phyloP scores from a whole-genome alignment of 2,797 vertebrate species.

The Lagodon rhomboides region DNA sequence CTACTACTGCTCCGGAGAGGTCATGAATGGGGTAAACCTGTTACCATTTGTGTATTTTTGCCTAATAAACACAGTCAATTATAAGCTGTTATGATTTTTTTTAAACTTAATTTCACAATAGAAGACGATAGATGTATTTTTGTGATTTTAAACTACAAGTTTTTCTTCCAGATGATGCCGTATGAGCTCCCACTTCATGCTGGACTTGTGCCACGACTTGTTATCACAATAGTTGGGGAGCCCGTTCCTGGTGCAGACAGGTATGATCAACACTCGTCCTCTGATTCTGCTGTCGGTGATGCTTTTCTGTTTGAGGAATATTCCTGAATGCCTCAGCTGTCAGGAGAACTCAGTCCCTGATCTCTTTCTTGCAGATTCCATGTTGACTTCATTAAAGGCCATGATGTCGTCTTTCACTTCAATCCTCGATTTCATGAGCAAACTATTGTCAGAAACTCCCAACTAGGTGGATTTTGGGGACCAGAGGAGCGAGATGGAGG shows the following conservation, averaged over 20 bases:
- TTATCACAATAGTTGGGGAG: slow-evolving; percentile 89
- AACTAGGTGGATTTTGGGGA: slow-evolving; percentile 87
- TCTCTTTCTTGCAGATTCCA: slow-evolving; percentile 82
- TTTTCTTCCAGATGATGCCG: slow-evolving; percentile 88
- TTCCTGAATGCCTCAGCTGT: neutral
- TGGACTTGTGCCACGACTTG: slow-evolving; percentile 88
- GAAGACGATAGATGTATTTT: neutral
- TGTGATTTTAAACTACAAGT: slow-evolving; percentile 3
- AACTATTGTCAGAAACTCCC: slow-evolving; percentile 90
- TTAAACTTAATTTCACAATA: neutral
- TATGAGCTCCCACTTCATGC: slow-evolving; percentile 87
- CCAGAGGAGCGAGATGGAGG: slow-evolving; percentile 89
- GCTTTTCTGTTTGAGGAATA: neutral
- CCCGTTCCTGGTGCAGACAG: slow-evolving; percentile 80
- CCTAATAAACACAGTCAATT: slow-evolving; percentile 18
- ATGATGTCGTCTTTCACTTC: slow-evolving; percentile 92
- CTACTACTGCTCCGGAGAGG: neutral
- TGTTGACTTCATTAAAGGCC: slow-evolving; percentile 89
- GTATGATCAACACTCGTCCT: slow-evolving; percentile 58
- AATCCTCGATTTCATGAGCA: slow-evolving; percentile 93
- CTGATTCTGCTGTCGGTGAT: neutral
- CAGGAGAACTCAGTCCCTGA: neutral
- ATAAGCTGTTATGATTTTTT: neutral
- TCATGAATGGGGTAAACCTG: slow-evolving; percentile 12
- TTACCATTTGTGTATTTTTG: slow-evolving; percentile 22